Conservation (phyloP, 2,113 vertebrate genomes). For the Peromyscus polionotus region DNA sequence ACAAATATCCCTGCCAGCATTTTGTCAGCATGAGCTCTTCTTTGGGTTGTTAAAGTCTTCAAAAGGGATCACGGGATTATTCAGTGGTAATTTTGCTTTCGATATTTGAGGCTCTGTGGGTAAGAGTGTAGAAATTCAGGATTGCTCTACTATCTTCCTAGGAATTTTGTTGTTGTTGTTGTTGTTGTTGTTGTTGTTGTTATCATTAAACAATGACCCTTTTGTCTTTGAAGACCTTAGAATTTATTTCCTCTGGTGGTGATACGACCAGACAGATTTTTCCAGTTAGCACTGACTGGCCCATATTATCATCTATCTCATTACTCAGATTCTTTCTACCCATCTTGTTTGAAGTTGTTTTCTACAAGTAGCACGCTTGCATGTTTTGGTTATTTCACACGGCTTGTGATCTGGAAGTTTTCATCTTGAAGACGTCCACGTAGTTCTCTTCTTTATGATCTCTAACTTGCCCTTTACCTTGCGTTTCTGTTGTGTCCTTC, state of each 20-base stretch:
- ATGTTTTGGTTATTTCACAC: constrained; percentile 11
- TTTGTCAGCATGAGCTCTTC: constrained; percentile 12
- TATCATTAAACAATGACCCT: not conserved
- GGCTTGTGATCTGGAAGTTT: constrained; percentile 31
- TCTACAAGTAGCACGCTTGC: not conserved
- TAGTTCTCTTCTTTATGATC: not conserved
- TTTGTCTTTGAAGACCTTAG: constrained; percentile 8
- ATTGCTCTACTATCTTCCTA: not conserved
- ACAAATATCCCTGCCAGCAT: not conserved
- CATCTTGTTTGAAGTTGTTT: constrained; percentile 15
- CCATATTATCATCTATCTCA: not conserved
- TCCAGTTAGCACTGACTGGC: not conserved
- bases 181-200: not conserved
- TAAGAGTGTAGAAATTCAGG: not conserved
- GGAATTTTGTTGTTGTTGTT: not conserved
- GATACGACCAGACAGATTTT: not conserved
- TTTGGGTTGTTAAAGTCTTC: not conserved
- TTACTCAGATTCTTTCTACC: not conserved
- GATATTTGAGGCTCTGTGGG: constrained; percentile 7
- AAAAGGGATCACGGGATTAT: not conserved
- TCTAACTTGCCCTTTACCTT: not conserved
- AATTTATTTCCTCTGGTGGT: not conserved
- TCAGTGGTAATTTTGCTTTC: not conserved
- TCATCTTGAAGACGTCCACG: not conserved
- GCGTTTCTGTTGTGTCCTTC: not conserved